A percentile compares a stretch with the other conserved stretches of the same genome.
Conservation (phyloP, 2,113 vertebrate species). For the Tringa solitaria region DNA sequence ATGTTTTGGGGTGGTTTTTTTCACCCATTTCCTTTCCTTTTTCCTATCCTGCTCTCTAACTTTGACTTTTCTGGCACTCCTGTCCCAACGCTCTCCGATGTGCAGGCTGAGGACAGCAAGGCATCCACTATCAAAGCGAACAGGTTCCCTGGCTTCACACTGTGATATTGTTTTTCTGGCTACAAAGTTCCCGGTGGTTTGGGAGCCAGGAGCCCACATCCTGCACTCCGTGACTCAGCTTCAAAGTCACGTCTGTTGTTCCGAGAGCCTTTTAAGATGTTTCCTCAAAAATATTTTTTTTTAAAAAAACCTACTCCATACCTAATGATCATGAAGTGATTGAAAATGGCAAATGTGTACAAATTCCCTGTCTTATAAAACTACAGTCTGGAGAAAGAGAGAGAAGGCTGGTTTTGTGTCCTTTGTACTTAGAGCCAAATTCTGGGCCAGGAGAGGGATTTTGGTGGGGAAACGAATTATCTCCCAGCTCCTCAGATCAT, state of each 20-base stretch:
- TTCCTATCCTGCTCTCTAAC: not conserved
- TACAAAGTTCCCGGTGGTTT: not conserved
- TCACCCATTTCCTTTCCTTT: not conserved
- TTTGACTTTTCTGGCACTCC: not conserved
- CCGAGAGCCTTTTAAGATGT: conserved; percentile 18
- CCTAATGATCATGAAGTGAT: not conserved
- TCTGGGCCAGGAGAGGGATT: not conserved
- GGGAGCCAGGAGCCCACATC: not conserved
- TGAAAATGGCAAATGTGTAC: not conserved
- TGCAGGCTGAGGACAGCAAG: not conserved
- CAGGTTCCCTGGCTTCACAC: not conserved
- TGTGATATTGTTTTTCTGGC: not conserved
- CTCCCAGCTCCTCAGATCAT: not conserved
- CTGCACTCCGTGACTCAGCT: not conserved
- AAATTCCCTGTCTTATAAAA: not conserved
- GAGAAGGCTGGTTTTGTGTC: not conserved
- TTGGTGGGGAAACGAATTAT: not conserved
- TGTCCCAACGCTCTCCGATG: not conserved
- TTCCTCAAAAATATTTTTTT: not conserved
- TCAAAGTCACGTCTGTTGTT: conserved; percentile 27
- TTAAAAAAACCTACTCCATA: not conserved
- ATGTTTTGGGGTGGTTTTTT: rapidly evolving
- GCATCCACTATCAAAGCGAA: not conserved
- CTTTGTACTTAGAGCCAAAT: not conserved
- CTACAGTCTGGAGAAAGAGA: not conserved